Base-by-base conservation (phyloP, 1,140 invertebrate genomes). In the Lasaia peninsularis region DNA sequence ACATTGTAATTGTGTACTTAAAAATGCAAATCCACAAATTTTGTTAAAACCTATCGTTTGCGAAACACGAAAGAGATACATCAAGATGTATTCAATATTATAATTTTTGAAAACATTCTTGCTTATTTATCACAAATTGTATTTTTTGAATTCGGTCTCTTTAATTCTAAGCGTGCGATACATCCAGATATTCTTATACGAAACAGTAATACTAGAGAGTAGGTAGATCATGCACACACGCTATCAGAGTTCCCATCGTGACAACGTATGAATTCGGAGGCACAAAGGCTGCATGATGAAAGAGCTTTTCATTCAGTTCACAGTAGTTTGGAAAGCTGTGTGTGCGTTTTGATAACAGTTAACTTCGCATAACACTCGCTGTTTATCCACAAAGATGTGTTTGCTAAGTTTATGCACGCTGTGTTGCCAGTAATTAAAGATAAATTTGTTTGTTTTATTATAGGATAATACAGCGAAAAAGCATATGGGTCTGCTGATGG, bases 201-300 rank as follows among this genome's bases (percentile, higher is more conserved):
- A 28, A 0, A 28, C 8, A 28, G 24, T 28, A n/a, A n/a, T n/a
- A n/a, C n/a, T n/a, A n/a, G n/a, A n/a, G n/a, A n/a, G n/a, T n/a
- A n/a, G n/a, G n/a, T n/a, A n/a, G n/a, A n/a, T n/a, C 21, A 28
- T 21, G 20, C 20, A n/a, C 3, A 20, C 8, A 28, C 51, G 52
- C 52, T 44, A 56, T 63, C 56, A 58, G 48, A 53, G 50, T 51
- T 59, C 50, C 11, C 37, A 35, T 54, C 60, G 53, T 37, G 34
- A 59, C 58, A 58, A 56, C 70, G 77, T 69, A 75, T 69, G 77
- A 73, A 74, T 80, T 78, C 64, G 71, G 66, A 60, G 64, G 72
- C 69, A 78, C 71, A 80, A 76, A 80, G 73, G 74, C 65, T 65
- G 52, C 58, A 48, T 69, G 63, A 63, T 78, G 75, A 78, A 80